Percentiles rank a stretch among this genome's conserved stretches.
Evolutionary conservation across 2,113 vertebrate genomes (phyloP).

Genomic region (Colaptes auratus): DNA sequence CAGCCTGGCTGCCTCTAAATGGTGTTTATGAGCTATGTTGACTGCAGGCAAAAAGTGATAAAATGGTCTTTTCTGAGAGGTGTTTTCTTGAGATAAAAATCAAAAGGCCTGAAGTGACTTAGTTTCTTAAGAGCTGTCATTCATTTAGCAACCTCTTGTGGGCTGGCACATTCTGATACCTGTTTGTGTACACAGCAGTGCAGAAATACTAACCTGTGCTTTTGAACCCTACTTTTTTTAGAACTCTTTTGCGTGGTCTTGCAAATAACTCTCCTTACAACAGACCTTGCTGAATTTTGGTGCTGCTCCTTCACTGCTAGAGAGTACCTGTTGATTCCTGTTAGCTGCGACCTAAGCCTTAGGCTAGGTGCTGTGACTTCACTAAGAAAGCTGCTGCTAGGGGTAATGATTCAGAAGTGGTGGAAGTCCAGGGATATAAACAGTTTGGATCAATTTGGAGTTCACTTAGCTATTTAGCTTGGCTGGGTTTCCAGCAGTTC

Average conservation of each 20-base stretch:
- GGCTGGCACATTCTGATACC: neutral
- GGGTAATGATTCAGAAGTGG: neutral
- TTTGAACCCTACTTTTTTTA: neutral
- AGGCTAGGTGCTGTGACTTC: neutral
- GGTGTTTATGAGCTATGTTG: neutral
- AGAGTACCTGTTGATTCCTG: neutral
- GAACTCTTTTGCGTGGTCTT: neutral
- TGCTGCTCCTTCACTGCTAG: neutral
- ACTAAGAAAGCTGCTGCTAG: neutral
- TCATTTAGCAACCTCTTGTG: neutral
- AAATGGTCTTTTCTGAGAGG: neutral
- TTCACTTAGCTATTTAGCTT: neutral
- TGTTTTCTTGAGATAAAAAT: neutral
- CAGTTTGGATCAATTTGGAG: neutral
- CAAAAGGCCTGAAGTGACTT: neutral
- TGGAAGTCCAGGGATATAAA: neutral
- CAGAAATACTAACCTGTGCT: neutral
- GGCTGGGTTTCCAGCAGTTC: neutral
- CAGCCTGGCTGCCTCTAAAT: neutral
- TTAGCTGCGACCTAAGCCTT: neutral
- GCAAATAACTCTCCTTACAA: neutral
- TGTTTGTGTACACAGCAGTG: neutral
- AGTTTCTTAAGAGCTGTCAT: neutral
- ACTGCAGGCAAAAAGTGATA: neutral
- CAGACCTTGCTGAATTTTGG: neutral